Evolutionary conservation across 2,888 invertebrate species (phyloP).

Genomic region (Erebia palarica): DNA sequence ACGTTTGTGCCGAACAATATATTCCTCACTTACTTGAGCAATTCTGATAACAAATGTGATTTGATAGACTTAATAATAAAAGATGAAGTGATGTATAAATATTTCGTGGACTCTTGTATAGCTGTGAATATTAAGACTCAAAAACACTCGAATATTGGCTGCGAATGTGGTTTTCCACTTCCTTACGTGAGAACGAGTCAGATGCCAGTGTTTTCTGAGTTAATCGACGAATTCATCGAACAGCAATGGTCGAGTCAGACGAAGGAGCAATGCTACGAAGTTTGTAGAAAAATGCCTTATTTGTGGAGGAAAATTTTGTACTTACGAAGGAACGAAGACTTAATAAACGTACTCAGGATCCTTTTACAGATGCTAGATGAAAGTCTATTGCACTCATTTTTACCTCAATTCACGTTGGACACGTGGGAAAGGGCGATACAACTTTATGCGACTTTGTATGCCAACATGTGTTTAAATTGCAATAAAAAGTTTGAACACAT

Average conservation of each 20-base stretch:
- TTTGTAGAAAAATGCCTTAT: slow-evolving; percentile 84
- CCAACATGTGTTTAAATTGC: slow-evolving; percentile 84
- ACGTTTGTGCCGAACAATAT: slow-evolving; percentile 69
- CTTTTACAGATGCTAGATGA: slow-evolving; percentile 84
- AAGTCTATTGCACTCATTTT: slow-evolving; percentile 76
- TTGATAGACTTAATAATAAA: slow-evolving; percentile 62
- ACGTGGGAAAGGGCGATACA: slow-evolving; percentile 83
- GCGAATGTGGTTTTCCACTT: slow-evolving; percentile 83
- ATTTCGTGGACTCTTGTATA: slow-evolving; percentile 82
- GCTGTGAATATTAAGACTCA: slow-evolving; percentile 76
- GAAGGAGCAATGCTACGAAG: slow-evolving; percentile 72
- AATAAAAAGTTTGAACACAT: slow-evolving; percentile 73
- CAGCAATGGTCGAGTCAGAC: slow-evolving; percentile 71
- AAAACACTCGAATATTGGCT: slow-evolving; percentile 69
- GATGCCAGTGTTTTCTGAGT: slow-evolving; percentile 74
- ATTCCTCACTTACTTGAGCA: slow-evolving; percentile 69
- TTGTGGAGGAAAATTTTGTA: slow-evolving; percentile 84
- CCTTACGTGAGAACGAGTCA: slow-evolving; percentile 72
- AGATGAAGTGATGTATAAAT: slow-evolving; percentile 72
- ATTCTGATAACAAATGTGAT: slow-evolving; percentile 52
- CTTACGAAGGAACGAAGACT: slow-evolving; percentile 71
- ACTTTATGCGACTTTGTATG: slow-evolving; percentile 80
- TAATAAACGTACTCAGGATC: slow-evolving; percentile 79
- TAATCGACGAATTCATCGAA: slow-evolving; percentile 82
- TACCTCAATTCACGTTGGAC: slow-evolving; percentile 80